Conservation (phyloP, 1,140 invertebrate genomes). For the Monomorium pharaonis region DNA sequence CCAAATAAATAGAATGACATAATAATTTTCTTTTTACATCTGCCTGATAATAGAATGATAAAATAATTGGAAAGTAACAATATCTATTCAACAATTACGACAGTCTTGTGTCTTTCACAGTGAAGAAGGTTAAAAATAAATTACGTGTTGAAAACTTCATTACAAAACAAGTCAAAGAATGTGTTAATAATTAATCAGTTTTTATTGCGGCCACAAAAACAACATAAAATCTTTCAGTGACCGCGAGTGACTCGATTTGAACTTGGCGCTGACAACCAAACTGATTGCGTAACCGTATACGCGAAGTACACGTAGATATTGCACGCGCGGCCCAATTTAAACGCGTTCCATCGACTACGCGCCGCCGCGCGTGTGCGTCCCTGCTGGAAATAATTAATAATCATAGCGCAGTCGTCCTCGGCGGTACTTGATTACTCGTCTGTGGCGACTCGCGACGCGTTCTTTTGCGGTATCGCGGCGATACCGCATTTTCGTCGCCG, state of each 20-base stretch:
- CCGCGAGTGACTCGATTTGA: constrained; percentile 56
- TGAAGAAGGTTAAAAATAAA: background rate
- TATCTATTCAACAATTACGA: background rate
- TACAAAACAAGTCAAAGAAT: background rate
- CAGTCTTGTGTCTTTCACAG: background rate
- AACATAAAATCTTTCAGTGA: constrained; percentile 9
- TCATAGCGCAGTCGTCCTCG: constrained; percentile 70
- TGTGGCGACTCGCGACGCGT: constrained; percentile 56
- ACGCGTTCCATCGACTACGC: constrained; percentile 57
- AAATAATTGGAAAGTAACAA: background rate
- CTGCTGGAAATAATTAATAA: constrained; percentile 75
- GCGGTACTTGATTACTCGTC: constrained; percentile 72
- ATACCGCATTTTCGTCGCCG: constrained; percentile 21
- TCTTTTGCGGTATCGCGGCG: constrained; percentile 35
- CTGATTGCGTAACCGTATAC: constrained; percentile 56
- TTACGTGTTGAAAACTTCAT: background rate
- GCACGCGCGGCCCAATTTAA: constrained; percentile 47
- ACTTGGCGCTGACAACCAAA: constrained; percentile 45
- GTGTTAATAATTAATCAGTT: background rate
- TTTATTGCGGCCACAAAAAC: background rate
- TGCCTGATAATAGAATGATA: background rate
- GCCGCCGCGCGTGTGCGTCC: background rate
- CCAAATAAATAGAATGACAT: background rate
- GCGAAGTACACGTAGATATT: too few species aligned
- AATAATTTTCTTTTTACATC: background rate